Evolutionary conservation across 2,113 vertebrate species (phyloP).

Genomic region (Triplophysa siluroides): DNA sequence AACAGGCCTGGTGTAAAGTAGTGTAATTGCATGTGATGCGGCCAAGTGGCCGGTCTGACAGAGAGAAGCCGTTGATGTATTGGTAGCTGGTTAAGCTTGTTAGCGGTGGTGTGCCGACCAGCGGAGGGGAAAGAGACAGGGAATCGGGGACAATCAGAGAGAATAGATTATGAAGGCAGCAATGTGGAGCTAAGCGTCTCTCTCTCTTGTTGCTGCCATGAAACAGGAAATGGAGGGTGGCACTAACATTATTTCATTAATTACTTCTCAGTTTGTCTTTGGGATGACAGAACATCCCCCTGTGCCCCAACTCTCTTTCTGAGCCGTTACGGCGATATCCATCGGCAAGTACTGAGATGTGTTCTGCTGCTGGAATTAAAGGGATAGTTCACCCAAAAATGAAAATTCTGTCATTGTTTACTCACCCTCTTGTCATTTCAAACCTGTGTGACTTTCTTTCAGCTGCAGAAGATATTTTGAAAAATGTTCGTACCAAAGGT

Average conservation of each 20-base stretch:
- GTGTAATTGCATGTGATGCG: slow-evolving; percentile 85
- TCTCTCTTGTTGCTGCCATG: slow-evolving; percentile 76
- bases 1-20: slow-evolving; percentile 76
- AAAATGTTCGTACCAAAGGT: too few species aligned
- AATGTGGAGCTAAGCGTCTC: slow-evolving; percentile 78
- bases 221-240: slow-evolving; percentile 76
- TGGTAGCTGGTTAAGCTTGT: slow-evolving; percentile 87
- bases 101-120: slow-evolving; percentile 73
- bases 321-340: slow-evolving; percentile 44
- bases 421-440: too few species aligned
- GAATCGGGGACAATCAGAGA: slow-evolving; percentile 63
- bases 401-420: too few species aligned
- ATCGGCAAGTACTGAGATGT: slow-evolving; percentile 43
- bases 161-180: slow-evolving; percentile 86
- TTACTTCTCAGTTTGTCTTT: slow-evolving; percentile 44
- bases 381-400: too few species aligned
- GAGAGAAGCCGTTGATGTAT: slow-evolving; percentile 90
- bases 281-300: slow-evolving; percentile 18
- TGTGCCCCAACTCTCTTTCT: background rate
- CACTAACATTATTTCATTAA: slow-evolving; percentile 72
- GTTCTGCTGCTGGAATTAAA: too few species aligned
- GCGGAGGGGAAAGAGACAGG: slow-evolving; percentile 70
- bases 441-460: too few species aligned
- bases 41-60: slow-evolving; percentile 88
- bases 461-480: too few species aligned